phyloP scores from a whole-genome alignment of 1,140 invertebrate species.

The Subanguina moxae region DNA sequence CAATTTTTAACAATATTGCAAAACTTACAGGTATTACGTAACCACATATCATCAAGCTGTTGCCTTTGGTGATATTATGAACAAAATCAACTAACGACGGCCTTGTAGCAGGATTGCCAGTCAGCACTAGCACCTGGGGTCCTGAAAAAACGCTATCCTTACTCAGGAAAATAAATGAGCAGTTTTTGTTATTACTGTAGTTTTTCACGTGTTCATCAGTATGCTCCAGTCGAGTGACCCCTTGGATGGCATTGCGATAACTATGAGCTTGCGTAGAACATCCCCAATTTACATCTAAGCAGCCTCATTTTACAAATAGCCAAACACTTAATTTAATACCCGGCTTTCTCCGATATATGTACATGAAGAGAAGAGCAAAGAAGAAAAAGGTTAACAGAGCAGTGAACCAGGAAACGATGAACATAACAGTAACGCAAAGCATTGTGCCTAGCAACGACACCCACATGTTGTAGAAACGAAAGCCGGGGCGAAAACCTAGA shows the following conservation, averaged over 20 bases:
- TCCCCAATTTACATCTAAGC: conserved; percentile 68
- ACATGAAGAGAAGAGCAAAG: conserved; percentile 77
- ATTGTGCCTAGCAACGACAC: conserved; percentile 79
- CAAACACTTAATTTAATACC: conserved; percentile 64
- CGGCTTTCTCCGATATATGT: conserved; percentile 82
- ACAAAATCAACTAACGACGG: conserved; percentile 66
- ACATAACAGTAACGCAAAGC: conserved; percentile 84
- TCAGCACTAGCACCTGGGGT: conserved; percentile 66
- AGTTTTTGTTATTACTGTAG: conserved; percentile 47
- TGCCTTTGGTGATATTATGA: conserved; percentile 63
- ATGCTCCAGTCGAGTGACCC: conserved; percentile 61
- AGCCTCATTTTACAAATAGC: too few species aligned
- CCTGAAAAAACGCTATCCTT: conserved; percentile 28
- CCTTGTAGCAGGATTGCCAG: conserved; percentile 63
- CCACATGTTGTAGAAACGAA: conserved; percentile 85
- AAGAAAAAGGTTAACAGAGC: conserved; percentile 78
- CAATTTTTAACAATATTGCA: background rate
- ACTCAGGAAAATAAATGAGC: background rate
- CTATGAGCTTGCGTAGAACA: conserved; percentile 69
- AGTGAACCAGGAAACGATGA: conserved; percentile 76
- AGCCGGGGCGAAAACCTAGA: conserved; percentile 57
- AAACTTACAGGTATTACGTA: conserved; percentile 58
- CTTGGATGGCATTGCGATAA: conserved; percentile 64
- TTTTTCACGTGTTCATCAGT: conserved; percentile 68
- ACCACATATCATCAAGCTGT: conserved; percentile 65